A percentile compares a stretch with the other conserved stretches of the same genome.
These are phyloP conservation scores for Microtus richardsoni DNA, from an alignment of 2,113 vertebrate genomes.

Conservation along the genomic window DNA sequence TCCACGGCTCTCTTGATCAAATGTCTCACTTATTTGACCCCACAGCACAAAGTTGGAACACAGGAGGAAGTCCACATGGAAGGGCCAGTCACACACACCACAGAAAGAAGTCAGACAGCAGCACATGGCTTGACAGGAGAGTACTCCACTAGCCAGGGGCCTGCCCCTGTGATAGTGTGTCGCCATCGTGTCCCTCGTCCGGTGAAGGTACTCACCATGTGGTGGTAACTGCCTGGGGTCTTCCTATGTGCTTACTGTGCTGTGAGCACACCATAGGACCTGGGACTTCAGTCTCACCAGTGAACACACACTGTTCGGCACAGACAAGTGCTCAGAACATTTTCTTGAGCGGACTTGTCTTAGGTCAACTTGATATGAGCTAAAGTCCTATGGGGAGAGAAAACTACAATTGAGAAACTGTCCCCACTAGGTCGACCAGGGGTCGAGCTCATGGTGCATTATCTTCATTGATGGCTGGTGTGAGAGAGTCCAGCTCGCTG, in stretches of 20 bases:
- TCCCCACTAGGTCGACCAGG: background rate
- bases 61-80: background rate
- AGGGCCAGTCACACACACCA: background rate
- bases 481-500: background rate
- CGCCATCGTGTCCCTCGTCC: background rate
- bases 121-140: background rate
- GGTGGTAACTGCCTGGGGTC: background rate
- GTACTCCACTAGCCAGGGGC: background rate
- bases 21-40: background rate
- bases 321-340: background rate
- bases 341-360: background rate
- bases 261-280: background rate
- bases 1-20: background rate
- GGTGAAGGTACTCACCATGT: background rate
- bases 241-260: background rate
- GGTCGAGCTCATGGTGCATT: no score
- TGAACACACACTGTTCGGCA: background rate
- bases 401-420: background rate
- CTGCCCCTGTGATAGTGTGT: background rate
- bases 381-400: background rate
- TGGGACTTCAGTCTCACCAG: background rate
- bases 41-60: background rate
- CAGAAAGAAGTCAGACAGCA: background rate
- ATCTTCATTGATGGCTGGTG: background rate
- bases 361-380: background rate